phyloP scores from a whole-genome alignment of 2,797 vertebrate genomes.

The Falco novaeseelandiae region DNA sequence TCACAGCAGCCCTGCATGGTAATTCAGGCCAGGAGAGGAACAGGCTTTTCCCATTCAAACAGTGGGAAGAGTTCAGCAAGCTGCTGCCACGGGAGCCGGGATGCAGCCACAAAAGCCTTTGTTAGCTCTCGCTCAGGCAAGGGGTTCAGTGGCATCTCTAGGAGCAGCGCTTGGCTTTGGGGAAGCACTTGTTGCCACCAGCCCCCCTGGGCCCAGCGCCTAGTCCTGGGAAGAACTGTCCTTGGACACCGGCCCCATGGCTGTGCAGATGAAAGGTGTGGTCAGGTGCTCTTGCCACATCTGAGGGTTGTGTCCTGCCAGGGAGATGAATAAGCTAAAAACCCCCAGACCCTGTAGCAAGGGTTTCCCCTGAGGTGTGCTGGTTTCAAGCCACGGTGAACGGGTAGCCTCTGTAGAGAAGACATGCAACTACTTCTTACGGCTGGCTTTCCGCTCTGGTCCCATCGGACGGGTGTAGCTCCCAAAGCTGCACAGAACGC shows the following conservation, averaged over 20 bases:
- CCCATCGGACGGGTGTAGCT: neutral
- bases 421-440: neutral
- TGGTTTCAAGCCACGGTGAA: neutral
- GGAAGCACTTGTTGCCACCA: neutral
- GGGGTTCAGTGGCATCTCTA: rapidly evolving
- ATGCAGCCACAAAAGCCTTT: neutral
- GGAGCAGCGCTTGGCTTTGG: neutral
- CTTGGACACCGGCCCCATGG: neutral
- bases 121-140: neutral
- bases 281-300: neutral
- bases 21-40: neutral
- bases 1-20: neutral
- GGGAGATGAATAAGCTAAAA: neutral
- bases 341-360: neutral
- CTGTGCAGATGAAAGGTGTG: neutral
- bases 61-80: neutral
- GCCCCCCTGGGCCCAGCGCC: too few relatives aligned
- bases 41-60: neutral
- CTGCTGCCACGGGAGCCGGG: neutral
- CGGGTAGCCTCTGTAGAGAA: neutral
- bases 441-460: neutral
- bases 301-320: neutral
- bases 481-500: neutral
- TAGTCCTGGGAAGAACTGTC: neutral
- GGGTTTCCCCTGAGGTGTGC: neutral